These are phyloP conservation scores for Onchidella celtica DNA, from an alignment of 2,888 invertebrate species.

Conservation along the genomic window DNA sequence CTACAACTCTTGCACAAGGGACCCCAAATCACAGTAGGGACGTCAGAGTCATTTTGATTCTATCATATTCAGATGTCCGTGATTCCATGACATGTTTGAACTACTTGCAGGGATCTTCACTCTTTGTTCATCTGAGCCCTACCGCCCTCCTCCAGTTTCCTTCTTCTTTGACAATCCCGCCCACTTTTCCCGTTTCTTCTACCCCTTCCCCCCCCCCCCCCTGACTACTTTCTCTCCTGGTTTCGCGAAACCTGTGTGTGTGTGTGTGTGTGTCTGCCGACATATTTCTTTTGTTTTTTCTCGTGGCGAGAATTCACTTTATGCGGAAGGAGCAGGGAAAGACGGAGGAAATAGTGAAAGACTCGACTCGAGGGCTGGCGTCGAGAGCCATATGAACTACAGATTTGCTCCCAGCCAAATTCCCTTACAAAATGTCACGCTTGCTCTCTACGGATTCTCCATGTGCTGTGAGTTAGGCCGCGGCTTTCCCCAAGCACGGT, in stretches of 20 bases:
- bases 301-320: slow-evolving; percentile 2
- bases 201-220: too few relatives aligned
- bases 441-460: slow-evolving; percentile 14
- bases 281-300: slow-evolving; percentile 10
- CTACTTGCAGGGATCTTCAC: too few relatives aligned
- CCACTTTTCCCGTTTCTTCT: background rate
- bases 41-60: too few relatives aligned
- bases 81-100: too few relatives aligned
- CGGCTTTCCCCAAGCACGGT: slow-evolving; percentile 7
- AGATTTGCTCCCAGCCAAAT: slow-evolving; percentile 32
- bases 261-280: background rate
- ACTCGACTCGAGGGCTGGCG: slow-evolving; percentile 1
- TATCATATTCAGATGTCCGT: too few relatives aligned
- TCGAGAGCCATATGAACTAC: slow-evolving; percentile 22
- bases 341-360: background rate
- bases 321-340: background rate
- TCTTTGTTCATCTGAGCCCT: background rate
- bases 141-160: background rate
- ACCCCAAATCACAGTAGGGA: too few relatives aligned
- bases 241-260: too few relatives aligned
- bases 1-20: too few relatives aligned
- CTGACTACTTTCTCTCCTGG: too few relatives aligned
- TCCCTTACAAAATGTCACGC: slow-evolving; percentile 31
- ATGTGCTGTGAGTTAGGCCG: slow-evolving; percentile 24
- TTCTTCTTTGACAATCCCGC: background rate